Evolutionary conservation across 2,113 vertebrate species (phyloP), one percentile per base, ranked within the genome.

Genomic region (Oncorhynchus tshawytscha): DNA sequence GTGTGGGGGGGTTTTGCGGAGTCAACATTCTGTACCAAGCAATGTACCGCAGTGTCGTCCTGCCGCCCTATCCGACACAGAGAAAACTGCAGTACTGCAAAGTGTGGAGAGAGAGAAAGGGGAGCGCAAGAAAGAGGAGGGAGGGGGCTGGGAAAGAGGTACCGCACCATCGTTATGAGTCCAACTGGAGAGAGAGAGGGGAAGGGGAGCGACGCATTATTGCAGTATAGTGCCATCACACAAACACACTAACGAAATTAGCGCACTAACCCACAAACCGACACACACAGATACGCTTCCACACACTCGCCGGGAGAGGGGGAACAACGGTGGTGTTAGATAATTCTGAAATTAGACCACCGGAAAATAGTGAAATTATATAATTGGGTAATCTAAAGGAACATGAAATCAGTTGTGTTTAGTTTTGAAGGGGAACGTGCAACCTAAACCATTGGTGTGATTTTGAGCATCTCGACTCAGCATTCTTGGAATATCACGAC

Each of bases 41-140:
- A 70, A 80, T 84, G 89, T 93, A 91, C 91, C 89, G 93, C 93
- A 93, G 89, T 92, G 88, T 88, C 81, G 88, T 89, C 85, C 87
- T 80, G 85, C 86, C 80, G 84, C 88, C 89, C 87, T 71, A 84
- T 85, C 87, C 89, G 72, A 77, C 78, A 75, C 76, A 48, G 48
- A 67, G 84, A 72, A 79, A 87, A 81, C 90, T 92, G 91, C 92
- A 90, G 89, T 86, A 91, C 91, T 87, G 90, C 91, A 91, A 90
- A 90, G 87, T 85, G 87, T 78, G 76, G 69, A 65, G 65, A 73
- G 79, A 68, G 86, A 57, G 72, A 66, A 71, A n/a, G 73, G 59
- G 11, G 69, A 11, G 74, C 27, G 39, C 49, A 25, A 29, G 49
- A 49, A 77, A 27, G 76, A 75, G 57, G 18, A 5, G n/a, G 22